Conservation (phyloP, 2,797 vertebrate genomes). For the Mallotus villosus region DNA sequence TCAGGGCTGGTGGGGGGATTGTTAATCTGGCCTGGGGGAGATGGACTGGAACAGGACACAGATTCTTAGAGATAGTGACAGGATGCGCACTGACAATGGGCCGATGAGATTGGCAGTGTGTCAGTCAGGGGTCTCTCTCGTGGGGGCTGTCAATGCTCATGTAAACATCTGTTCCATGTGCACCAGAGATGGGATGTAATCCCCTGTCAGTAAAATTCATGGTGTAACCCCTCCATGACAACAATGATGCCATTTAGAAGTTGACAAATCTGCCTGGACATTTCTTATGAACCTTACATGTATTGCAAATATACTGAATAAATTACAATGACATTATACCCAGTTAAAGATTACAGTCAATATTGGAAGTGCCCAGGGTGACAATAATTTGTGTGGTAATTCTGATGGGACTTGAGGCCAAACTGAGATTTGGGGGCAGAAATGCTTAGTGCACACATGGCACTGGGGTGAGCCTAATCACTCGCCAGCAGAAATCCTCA, state of each 20-base stretch:
- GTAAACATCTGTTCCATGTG: constrained; percentile 67
- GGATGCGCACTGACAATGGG: constrained; percentile 60
- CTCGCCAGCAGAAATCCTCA: constrained; percentile 64
- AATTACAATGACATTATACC: not conserved
- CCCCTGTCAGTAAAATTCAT: constrained; percentile 53
- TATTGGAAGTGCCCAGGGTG: constrained; percentile 52
- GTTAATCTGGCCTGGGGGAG: constrained; percentile 45
- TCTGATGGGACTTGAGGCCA: constrained; percentile 54
- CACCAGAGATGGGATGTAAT: constrained; percentile 48
- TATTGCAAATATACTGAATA: not conserved
- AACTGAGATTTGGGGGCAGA: constrained; percentile 51
- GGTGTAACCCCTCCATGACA: constrained; percentile 35
- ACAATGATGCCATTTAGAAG: constrained; percentile 16
- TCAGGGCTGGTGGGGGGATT: constrained; percentile 49
- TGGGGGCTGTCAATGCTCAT: constrained; percentile 49
- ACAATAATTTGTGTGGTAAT: constrained; percentile 64
- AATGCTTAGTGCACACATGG: constrained; percentile 65
- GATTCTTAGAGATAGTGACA: constrained; percentile 42
- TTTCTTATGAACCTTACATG: not conserved
- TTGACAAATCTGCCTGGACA: not conserved
- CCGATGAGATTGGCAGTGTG: constrained; percentile 46
- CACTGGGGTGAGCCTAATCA: constrained; percentile 68
- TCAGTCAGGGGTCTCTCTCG: constrained; percentile 51
- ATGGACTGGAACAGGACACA: constrained; percentile 26
- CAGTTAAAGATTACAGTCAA: not conserved